Base-by-base conservation (phyloP, 2,888 invertebrate genomes). In the Mesorhabditis sp. region DNA sequence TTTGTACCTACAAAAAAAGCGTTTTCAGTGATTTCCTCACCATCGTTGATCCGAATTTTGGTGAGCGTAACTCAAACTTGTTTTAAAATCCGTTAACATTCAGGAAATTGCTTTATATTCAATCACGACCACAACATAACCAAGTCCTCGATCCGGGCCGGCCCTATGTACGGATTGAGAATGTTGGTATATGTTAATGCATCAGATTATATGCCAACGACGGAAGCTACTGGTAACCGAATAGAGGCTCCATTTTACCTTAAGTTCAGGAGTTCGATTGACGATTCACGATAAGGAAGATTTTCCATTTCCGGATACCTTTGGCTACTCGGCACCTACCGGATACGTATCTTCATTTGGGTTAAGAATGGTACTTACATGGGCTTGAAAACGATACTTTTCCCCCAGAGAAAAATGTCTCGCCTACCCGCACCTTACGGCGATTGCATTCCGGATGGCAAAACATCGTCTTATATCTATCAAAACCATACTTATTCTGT, bases 281-380 rank as follows among this genome's bases (percentile, higher is more conserved):
- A 83, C 83, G 4, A 82, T 83, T 66, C 83, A 83, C 73, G 83
- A 83, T 69, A 79, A 83, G 70, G 82, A 81, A 67, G 82, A 84
- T 43, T 84, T 82, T 70, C 84, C 84, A 5, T 84, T 84, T 67
- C 84, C 84, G 0, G 82, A 80, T 67, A 80, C 79, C 10, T 82
- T 80, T 65, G 82, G 82, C 4, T 83, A 81, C 66, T 80, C 79
- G 5, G 83, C 83, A 15, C 83, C 83, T 4, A 82, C 82, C 42
- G 83, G 82, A 28, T 83, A 78, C 66, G 76, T 83, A 7, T 82
- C 82, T 2, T 83, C 83, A 5, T 83, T 83, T 70, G 83, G 82
- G 4, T 65, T 83, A 15, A 67, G 78, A 73, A 67, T 83, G 74
- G 81, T 81, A 65, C 67, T 28, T 50, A 13, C 43, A 43, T 66